Evolutionary conservation across 2,797 vertebrate genomes (phyloP), one percentile per base, ranked within the genome.

Genomic region (Girardinus metallicus): DNA sequence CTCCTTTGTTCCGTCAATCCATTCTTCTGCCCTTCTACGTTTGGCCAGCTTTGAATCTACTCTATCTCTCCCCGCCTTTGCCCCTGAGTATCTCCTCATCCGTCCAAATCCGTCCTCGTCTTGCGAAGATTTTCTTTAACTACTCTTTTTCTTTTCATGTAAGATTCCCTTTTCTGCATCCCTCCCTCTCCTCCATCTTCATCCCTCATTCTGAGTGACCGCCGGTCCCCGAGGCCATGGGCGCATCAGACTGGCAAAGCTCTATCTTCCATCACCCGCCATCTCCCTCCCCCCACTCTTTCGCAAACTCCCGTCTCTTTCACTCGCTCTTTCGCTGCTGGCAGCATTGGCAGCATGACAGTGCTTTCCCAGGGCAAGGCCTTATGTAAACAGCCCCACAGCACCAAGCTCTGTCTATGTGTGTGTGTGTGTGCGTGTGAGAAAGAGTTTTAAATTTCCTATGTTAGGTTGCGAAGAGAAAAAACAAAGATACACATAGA

Each of bases 171-270:
- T 91, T 86, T 92, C 89, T 86, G 79, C 80, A 86, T 93, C 88
- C 84, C 86, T 93, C 88, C 86, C 84, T 83, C 87, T 87, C 86
- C 71, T 89, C 85, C 90, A 80, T 90, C 91, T 89, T 93, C 93
- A 94, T 93, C 96, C 92, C 94, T 94, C 92, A 93, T 93, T 92
- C 93, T 92, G 92, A 94, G 89, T 94, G 93, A 91, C 92, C 94
- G 91, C 83, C 46, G 93, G 77, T 91, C 92, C 91, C 94, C 44
- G 87, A 90, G 93, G 92, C 92, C 73, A 90, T 79, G 87, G 90
- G 86, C 84, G 89, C 91, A 93, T 94, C 91, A 94, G 91, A 93
- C 92, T 91, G 92, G 91, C 85, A 86, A 92, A 88, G 92, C 91
- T 92, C 89, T 92, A 92, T 93, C 93, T 92, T 89, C 92, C 92